phyloP scores from a whole-genome alignment of 2,888 invertebrate species.

The Saturnia japonica region DNA sequence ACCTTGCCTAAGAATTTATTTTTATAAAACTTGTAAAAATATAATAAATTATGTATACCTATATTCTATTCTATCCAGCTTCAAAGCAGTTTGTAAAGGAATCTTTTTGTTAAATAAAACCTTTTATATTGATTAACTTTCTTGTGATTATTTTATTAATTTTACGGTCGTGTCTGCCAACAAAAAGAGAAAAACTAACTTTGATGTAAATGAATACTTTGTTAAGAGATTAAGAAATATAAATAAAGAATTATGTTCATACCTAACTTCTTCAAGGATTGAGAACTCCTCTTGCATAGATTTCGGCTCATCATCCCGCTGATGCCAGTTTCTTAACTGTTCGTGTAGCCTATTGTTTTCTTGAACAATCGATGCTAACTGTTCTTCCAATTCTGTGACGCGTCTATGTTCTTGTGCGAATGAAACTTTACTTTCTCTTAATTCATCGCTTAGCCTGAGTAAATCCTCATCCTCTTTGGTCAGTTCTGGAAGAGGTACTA shows the following conservation, averaged over 20 bases:
- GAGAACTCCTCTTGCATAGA: slow-evolving; percentile 92
- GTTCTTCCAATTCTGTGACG: slow-evolving; percentile 89
- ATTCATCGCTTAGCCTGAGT: slow-evolving; percentile 84
- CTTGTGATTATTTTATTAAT: too few relatives aligned
- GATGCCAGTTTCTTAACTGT: slow-evolving; percentile 84
- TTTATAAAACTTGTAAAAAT: not conserved
- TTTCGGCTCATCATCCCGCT: slow-evolving; percentile 88
- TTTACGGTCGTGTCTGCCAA: too few relatives aligned
- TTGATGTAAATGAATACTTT: not conserved
- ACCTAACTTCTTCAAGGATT: slow-evolving; percentile 93
- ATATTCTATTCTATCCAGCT: not conserved
- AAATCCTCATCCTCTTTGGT: slow-evolving; percentile 78
- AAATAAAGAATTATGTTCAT: slow-evolving; percentile 36
- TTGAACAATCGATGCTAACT: slow-evolving; percentile 85
- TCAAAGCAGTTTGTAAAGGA: not conserved
- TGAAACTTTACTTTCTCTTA: slow-evolving; percentile 86
- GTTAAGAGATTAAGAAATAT: not conserved
- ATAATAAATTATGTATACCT: not conserved
- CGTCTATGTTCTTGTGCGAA: slow-evolving; percentile 87
- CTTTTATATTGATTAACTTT: not conserved
- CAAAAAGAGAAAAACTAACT: not conserved
- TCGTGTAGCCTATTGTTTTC: slow-evolving; percentile 88
- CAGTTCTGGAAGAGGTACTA: slow-evolving; percentile 73
- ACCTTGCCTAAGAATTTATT: slow-evolving; percentile 84
- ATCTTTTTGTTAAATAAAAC: not conserved